A percentile compares a stretch with the other conserved stretches of the same genome.
phyloP scores from a whole-genome alignment of 30 jellyfish, hydroid and myxozoan species.

The Aurelia sp. region DNA sequence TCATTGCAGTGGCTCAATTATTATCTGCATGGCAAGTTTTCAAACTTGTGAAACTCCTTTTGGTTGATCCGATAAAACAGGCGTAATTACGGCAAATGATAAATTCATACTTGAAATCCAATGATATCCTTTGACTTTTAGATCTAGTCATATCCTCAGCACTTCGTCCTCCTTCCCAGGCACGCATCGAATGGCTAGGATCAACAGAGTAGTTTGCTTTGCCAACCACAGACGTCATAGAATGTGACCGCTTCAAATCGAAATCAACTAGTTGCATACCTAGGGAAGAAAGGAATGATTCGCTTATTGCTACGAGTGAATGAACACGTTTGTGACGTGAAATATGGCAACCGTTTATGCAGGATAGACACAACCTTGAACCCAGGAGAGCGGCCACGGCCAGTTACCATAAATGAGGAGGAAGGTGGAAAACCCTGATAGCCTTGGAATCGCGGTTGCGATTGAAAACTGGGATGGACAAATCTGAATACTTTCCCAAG shows the following conservation, averaged over 20 bases:
- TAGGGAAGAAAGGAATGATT: neutral
- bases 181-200: slow-evolving; percentile 52
- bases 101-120: slow-evolving; percentile 50
- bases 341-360: no score
- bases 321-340: neutral
- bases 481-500: no score
- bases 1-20: no score
- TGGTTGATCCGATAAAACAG: no score
- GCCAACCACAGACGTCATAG: slow-evolving; percentile 49
- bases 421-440: no score
- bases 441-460: no score
- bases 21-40: no score
- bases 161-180: slow-evolving; percentile 53
- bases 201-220: slow-evolving; percentile 50
- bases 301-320: neutral
- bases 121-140: slow-evolving; percentile 44
- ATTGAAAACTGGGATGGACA: no score
- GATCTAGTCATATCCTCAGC: slow-evolving; percentile 8
- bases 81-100: neutral
- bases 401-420: no score
- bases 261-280: slow-evolving; percentile 65
- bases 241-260: slow-evolving; percentile 61
- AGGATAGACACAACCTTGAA: no score
- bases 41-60: no score
- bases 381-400: no score